These are phyloP conservation scores for Agrochola circellaris DNA, from an alignment of 2,888 invertebrate species.

Conservation along the genomic window DNA sequence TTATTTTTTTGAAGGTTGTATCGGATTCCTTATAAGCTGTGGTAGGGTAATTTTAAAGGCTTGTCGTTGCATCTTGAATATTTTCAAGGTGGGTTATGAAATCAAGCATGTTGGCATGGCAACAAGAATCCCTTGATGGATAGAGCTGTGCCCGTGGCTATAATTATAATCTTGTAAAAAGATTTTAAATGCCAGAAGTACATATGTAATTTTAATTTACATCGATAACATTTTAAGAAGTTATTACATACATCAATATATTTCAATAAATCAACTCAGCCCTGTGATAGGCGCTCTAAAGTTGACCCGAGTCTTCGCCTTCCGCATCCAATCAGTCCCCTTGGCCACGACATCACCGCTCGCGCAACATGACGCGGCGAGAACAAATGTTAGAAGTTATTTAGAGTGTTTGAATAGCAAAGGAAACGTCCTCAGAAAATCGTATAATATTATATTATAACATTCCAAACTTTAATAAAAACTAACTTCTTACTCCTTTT, in stretches of 20 bases:
- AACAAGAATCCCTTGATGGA: neutral
- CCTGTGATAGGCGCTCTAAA: neutral
- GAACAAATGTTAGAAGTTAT: too few species aligned
- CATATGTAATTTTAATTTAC: neutral
- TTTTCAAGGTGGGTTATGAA: slow-evolving; percentile 16
- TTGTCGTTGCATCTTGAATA: slow-evolving; percentile 15
- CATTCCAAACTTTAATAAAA: too few species aligned
- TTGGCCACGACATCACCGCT: too few species aligned
- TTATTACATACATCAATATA: neutral
- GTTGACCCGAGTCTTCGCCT: neutral
- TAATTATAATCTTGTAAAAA: neutral
- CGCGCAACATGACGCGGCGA: too few species aligned
- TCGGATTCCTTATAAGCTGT: neutral
- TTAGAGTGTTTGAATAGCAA: too few species aligned
- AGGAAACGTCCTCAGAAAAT: too few species aligned
- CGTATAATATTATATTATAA: too few species aligned
- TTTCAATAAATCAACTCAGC: too few species aligned
- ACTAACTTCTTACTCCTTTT: too few species aligned
- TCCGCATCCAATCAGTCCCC: neutral
- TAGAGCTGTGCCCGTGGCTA: neutral
- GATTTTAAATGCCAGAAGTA: neutral
- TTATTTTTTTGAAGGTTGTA: slow-evolving; percentile 15
- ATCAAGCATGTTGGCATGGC: neutral
- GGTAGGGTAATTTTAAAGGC: slow-evolving; percentile 10
- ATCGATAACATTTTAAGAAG: neutral